phyloP scores from a whole-genome alignment of 23 tunicate species.

The Trididemnum nubilum region DNA sequence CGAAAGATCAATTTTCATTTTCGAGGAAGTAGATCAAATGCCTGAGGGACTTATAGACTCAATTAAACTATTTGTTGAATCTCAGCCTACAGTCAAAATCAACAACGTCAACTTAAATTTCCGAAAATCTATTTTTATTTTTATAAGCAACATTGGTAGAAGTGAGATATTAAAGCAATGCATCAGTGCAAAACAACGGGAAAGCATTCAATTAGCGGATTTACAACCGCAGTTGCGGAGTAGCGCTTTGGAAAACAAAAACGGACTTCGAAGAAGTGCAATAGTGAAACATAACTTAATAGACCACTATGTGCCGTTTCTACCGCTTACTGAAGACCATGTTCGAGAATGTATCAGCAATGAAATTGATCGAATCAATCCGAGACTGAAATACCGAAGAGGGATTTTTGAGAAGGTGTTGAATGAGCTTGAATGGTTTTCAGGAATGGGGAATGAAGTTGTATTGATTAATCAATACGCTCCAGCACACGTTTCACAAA shows the following conservation, averaged over 20 bases:
- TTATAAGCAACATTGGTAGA: slow-evolving; percentile 85
- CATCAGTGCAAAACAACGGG: slow-evolving; percentile 19
- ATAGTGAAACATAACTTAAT: slow-evolving; percentile 55
- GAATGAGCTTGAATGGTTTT: too few species aligned
- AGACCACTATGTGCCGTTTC: slow-evolving; percentile 79
- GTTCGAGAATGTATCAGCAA: slow-evolving; percentile 55
- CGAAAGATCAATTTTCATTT: too few species aligned
- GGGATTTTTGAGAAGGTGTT: too few species aligned
- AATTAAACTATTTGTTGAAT: slow-evolving; percentile 60
- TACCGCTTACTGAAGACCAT: slow-evolving; percentile 73
- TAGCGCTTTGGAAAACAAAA: slow-evolving; percentile 55
- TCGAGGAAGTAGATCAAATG: slow-evolving; percentile 93
- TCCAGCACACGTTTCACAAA: too few species aligned
- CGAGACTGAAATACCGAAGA: too few species aligned
- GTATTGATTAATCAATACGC: too few species aligned
- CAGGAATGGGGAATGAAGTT: too few species aligned
- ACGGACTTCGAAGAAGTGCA: slow-evolving; percentile 60
- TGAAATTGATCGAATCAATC: slow-evolving; percentile 23
- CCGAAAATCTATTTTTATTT: slow-evolving; percentile 75
- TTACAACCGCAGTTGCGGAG: slow-evolving; percentile 43
- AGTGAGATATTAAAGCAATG: slow-evolving; percentile 38
- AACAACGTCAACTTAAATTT: slow-evolving; percentile 68
- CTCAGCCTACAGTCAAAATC: slow-evolving; percentile 41
- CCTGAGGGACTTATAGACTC: slow-evolving; percentile 81
- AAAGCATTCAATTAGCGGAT: slow-evolving; percentile 42